Evolutionary conservation across 2,113 vertebrate species (phyloP).

Genomic region (Zosterops lateralis): DNA sequence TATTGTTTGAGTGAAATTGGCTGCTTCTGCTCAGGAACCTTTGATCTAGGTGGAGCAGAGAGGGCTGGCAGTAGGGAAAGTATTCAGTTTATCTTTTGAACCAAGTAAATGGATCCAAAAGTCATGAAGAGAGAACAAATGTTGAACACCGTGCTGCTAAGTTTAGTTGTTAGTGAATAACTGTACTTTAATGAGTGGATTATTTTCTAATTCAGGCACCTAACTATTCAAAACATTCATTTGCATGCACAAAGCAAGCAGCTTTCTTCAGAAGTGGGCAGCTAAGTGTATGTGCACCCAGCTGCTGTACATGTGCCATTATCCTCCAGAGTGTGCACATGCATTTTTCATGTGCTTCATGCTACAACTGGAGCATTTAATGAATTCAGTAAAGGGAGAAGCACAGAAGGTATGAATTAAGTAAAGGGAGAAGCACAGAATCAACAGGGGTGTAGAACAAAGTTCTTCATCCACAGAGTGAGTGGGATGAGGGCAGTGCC

Average conservation of each 20-base stretch:
- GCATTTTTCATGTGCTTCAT: not conserved
- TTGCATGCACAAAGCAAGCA: constrained; percentile 1
- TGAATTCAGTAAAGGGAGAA: not conserved
- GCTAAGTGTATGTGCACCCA: not conserved
- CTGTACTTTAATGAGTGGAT: not conserved
- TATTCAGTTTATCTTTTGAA: not conserved
- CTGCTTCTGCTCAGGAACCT: not conserved
- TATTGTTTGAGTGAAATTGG: constrained; percentile 7
- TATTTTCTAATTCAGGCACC: not conserved
- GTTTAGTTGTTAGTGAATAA: constrained; percentile 4
- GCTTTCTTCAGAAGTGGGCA: not conserved
- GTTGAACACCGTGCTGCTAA: not conserved
- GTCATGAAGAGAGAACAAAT: not conserved
- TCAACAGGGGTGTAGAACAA: not conserved
- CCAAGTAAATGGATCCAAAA: not conserved
- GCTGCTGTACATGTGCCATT: not conserved
- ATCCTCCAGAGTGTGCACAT: not conserved
- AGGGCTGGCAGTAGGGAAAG: not conserved
- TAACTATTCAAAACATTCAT: not conserved
- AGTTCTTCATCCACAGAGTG: not conserved
- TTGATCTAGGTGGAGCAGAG: not conserved
- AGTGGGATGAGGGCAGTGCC: not conserved
- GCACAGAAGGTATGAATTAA: not conserved
- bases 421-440: not conserved
- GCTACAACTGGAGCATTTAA: not conserved